A percentile compares a stretch with the other conserved stretches of the same genome.
Evolutionary conservation across 2,797 vertebrate species (phyloP).

Genomic region (Lutra lutra): DNA sequence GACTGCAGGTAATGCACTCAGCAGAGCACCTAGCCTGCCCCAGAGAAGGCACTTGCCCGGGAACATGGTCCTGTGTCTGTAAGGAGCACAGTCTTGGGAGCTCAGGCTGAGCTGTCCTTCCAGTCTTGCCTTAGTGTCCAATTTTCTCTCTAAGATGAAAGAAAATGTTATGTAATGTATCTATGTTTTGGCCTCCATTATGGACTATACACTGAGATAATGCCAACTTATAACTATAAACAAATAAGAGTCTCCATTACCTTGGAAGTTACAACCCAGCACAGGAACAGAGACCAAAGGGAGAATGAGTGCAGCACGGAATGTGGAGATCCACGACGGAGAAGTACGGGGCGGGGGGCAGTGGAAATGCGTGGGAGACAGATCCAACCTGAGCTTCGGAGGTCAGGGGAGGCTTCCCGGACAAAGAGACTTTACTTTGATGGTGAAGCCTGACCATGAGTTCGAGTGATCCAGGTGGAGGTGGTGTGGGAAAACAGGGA

Average conservation of each 20-base stretch:
- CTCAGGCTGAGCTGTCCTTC: background rate
- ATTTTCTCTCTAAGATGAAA: background rate
- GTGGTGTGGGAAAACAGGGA: fast-evolving
- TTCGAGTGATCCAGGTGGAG: background rate
- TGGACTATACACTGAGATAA: background rate
- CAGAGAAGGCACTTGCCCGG: too few species aligned
- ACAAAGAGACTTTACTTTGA: background rate
- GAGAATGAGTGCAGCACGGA: background rate
- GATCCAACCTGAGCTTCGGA: background rate
- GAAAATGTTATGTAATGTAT: background rate
- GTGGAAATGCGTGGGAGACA: background rate
- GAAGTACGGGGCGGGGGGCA: background rate
- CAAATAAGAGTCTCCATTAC: background rate
- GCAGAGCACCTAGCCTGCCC: fast-evolving
- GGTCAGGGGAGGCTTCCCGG: background rate
- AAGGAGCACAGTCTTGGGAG: background rate
- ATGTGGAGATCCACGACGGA: background rate
- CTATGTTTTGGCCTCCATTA: background rate
- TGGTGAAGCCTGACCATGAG: background rate
- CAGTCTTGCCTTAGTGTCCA: background rate
- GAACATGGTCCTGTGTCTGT: fast-evolving
- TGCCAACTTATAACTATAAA: background rate
- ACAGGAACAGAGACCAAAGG: background rate
- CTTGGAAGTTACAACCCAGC: background rate
- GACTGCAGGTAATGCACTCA: fast-evolving